A percentile compares a stretch with the other conserved stretches of the same genome.
phyloP scores from a whole-genome alignment of 2,113 vertebrate genomes.

The Danio rerio region GRCz12tu NC_133200.1:18002501-18003000 shows the following conservation, averaged over 20 bases:
- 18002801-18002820: not conserved
- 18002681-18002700: constrained; percentile 66
- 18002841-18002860: not conserved
- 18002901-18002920: too few relatives aligned
- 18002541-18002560: constrained; percentile 71
- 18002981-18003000: too few relatives aligned
- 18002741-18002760: constrained; percentile 43
- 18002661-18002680: constrained; percentile 69
- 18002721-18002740: constrained; percentile 69
- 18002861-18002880: not conserved
- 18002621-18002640: constrained; percentile 46
- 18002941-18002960: not conserved
- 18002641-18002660: constrained; percentile 66
- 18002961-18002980: not conserved
- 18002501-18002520: constrained; percentile 52
- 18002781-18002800: not conserved
- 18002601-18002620: constrained; percentile 32
- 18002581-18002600: constrained; percentile 64
- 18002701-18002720: constrained; percentile 63
- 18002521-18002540: constrained; percentile 62
- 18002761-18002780: not conserved
- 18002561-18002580: constrained; percentile 64
- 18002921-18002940: not conserved
- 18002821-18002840: constrained; percentile 7
- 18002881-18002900: not conserved